Percentiles rank a stretch among this genome's conserved stretches.
These are phyloP conservation scores for Carapus acus DNA, from an alignment of 2,797 vertebrate genomes.

Conservation along the genomic window DNA sequence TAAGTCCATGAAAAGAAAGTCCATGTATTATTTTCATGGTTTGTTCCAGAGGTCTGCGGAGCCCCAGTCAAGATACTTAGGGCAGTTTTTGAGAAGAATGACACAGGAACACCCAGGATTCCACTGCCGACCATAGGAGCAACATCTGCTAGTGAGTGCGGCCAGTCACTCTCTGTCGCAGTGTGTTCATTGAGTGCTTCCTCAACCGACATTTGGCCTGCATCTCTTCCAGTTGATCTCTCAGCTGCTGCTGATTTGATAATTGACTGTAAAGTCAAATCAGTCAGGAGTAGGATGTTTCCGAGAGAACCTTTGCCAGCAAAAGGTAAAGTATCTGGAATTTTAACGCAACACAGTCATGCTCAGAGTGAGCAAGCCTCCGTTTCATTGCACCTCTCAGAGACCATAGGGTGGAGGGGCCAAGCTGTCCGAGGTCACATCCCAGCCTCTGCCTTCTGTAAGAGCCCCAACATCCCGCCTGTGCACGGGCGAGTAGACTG, in stretches of 20 bases:
- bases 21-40: constrained; percentile 54
- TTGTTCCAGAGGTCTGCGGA: constrained; percentile 45
- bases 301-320: constrained; percentile 29
- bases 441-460: constrained; percentile 61
- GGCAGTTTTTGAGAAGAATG: constrained; percentile 78
- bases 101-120: constrained; percentile 75
- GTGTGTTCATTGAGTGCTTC: too few relatives aligned
- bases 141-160: constrained; percentile 70
- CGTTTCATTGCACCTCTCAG: constrained; percentile 52
- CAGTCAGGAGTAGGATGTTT: constrained; percentile 55
- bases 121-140: constrained; percentile 74
- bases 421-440: constrained; percentile 59
- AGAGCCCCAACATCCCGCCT: constrained; percentile 65
- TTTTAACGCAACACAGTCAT: neutral
- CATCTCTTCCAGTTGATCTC: constrained; percentile 55
- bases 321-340: constrained; percentile 52
- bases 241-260: constrained; percentile 64
- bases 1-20: too few relatives aligned
- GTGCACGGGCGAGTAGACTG: constrained; percentile 88
- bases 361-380: too few relatives aligned
- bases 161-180: too few relatives aligned
- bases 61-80: constrained; percentile 46
- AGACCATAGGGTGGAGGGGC: constrained; percentile 74
- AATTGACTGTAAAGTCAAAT: constrained; percentile 63
- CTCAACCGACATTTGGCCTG: neutral